These are phyloP conservation scores for Drosophila ambigua DNA, from an alignment of 1,140 invertebrate genomes.

Conservation along the genomic window DNA sequence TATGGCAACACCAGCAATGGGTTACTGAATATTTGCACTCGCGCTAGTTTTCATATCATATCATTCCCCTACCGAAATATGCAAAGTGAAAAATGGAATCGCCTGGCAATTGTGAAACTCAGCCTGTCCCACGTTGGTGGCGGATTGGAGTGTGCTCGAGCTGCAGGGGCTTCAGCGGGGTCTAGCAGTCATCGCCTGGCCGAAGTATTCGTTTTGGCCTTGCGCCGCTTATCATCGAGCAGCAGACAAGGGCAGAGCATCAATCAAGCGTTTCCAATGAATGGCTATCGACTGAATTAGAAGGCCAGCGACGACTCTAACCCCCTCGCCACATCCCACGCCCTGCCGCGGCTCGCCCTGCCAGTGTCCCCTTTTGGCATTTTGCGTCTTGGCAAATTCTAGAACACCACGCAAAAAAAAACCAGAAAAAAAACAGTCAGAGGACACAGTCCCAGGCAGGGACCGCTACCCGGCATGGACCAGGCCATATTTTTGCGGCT, in stretches of 20 bases:
- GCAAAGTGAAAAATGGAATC: slow-evolving; percentile 72
- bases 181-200: background rate
- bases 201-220: too few relatives aligned
- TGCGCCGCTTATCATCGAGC: slow-evolving; percentile 64
- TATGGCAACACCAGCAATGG: too few relatives aligned
- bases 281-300: slow-evolving; percentile 81
- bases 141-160: background rate
- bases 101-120: slow-evolving; percentile 58
- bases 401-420: slow-evolving; percentile 30
- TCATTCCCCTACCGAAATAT: slow-evolving; percentile 49
- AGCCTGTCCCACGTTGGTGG: slow-evolving; percentile 4
- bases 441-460: slow-evolving; percentile 2
- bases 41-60: slow-evolving; percentile 43
- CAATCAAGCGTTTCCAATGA: slow-evolving; percentile 82
- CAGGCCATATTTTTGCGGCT: slow-evolving; percentile 77
- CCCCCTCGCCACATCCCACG: slow-evolving; percentile 3
- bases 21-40: slow-evolving; percentile 33
- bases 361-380: slow-evolving; percentile 9
- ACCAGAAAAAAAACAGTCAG: background rate
- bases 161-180: slow-evolving; percentile 2
- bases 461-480: slow-evolving; percentile 26
- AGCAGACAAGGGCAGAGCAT: slow-evolving; percentile 74
- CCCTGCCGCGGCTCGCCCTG: background rate
- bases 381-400: slow-evolving; percentile 34
- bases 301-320: slow-evolving; percentile 51